Base-by-base conservation (phyloP, 1,140 invertebrate genomes). In the Riptortus pedestris region DNA sequence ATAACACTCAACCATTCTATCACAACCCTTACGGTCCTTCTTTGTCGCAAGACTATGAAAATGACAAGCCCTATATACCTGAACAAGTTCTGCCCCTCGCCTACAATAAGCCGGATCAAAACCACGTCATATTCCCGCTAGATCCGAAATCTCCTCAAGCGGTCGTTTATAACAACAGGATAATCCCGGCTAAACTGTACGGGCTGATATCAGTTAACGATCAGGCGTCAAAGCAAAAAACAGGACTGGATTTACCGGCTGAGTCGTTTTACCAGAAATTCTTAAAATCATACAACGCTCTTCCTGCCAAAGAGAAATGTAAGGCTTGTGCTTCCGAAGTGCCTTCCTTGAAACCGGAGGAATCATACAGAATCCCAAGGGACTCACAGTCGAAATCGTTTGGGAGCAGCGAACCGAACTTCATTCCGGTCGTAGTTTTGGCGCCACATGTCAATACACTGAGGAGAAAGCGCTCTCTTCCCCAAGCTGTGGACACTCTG, bases 161-260 rank as follows among this genome's bases (percentile, higher is more conserved):
- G 2, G 27, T 63, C 18, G 61, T 63, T 18, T 29, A 28, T 48
- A 51, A 63, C 26, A 51, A 63, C 27, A 63, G 26, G 43, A 52
- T 63, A 18, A 51, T 51, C 7, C 61, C 61, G 2, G 47, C 47
- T 9, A 63, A 63, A 52, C 27, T 63, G 24, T 63, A 22, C 31
- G 47, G 61, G 4, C 2, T 55, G 24, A 3, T 55, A 24, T 24
- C 18, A 24, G 11, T 55, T 2, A 24, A 24, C 26, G 51, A 26
- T 24, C 51, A 3, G 24, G 3, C 5, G 2, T 24, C 16, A 55
- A 55, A 26, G 9, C 24, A 24, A 26, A 26, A 24, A 27, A 26
- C 12, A 26, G 4, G 22, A 2, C 45, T 55, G 26, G 51, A 55
- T 22, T 26, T 12, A 26, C 18, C 24, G 5, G 24, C 1, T 26